phyloP scores from a whole-genome alignment of 2,113 vertebrate genomes.

The Pollimyrus isidori region DNA sequence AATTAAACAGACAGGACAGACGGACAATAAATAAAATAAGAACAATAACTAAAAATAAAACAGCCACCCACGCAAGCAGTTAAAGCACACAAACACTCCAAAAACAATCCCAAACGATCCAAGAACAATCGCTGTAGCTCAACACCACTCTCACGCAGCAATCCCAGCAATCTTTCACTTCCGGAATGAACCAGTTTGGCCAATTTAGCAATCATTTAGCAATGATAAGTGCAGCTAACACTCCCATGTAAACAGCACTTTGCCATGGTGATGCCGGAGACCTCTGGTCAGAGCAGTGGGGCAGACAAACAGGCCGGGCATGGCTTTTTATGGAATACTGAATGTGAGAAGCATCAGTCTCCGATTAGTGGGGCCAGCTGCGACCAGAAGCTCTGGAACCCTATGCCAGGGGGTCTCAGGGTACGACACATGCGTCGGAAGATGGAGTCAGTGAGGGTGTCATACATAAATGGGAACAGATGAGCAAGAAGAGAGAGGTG shows the following conservation, averaged over 20 bases:
- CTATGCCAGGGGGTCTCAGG: constrained; percentile 61
- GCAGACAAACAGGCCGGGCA: background rate
- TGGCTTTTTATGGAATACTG: background rate
- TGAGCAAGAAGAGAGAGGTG: background rate
- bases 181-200: no score
- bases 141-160: no score
- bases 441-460: background rate
- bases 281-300: background rate
- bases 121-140: no score
- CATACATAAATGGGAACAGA: background rate
- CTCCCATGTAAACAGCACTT: background rate
- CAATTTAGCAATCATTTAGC: no score
- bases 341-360: background rate
- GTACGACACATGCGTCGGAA: constrained; percentile 36
- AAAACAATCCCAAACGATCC: no score
- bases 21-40: no score
- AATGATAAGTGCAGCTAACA: background rate
- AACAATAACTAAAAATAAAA: no score
- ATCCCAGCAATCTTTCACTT: no score
- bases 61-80: no score
- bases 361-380: background rate
- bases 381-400: constrained; percentile 58
- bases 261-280: background rate
- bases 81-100: no score
- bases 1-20: no score